Conservation (phyloP, 2,888 invertebrate genomes). For the Eupsilia transversa region DNA sequence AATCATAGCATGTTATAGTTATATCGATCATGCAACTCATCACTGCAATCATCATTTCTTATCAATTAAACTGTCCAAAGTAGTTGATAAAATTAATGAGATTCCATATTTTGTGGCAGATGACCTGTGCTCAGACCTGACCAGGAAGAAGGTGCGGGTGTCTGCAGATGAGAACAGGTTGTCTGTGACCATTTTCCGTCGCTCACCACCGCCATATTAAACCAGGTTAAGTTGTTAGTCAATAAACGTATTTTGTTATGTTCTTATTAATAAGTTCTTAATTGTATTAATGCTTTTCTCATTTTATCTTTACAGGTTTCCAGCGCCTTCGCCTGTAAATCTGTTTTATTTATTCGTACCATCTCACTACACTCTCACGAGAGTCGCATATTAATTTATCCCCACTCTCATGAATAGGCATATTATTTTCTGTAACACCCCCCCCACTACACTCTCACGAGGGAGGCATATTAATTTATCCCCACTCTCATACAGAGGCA, state of each 20-base stretch:
- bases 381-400: no score
- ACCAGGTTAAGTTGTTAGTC: neutral
- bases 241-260: neutral
- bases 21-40: neutral
- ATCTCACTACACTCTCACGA: neutral
- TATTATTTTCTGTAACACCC: no score
- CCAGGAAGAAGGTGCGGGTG: neutral
- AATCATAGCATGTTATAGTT: neutral
- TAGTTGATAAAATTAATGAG: neutral
- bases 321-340: neutral
- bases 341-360: neutral
- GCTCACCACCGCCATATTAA: neutral
- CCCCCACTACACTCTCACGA: neutral
- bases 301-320: slow-evolving; percentile 7
- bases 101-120: neutral
- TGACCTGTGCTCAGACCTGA: neutral
- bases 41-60: neutral
- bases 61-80: neutral
- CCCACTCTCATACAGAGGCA: neutral
- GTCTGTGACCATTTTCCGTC: neutral
- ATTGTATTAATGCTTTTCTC: neutral
- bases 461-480: neutral
- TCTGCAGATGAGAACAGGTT: neutral
- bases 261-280: neutral
- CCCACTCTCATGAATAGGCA: no score